Evolutionary conservation across 1,140 invertebrate species (phyloP), one percentile per base, ranked within the genome.

Genomic region (Harlomillsia oculata): DNA sequence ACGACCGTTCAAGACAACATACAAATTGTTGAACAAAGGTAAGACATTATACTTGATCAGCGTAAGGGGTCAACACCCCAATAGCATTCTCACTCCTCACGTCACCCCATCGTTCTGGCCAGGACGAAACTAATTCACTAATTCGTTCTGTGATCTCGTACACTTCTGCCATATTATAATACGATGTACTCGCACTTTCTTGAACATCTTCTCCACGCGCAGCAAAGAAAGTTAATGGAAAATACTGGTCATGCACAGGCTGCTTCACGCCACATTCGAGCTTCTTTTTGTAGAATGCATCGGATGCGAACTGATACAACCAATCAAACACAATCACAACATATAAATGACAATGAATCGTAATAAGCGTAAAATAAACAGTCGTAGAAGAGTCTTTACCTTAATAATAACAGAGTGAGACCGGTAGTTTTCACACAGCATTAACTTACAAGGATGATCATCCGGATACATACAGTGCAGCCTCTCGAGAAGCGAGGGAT

Each of bases 391-490:
- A 25, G 41, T 20, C 49, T 28, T 52, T 66, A 75, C 72, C 67
- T 77, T 74, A 26, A 90, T 83, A 26, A 92, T 90, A 26, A 84
- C 84, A 49, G 82, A 77, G 70, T 91, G 88, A 0, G 87, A 87
- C 34, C 89, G 75, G 67, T 93, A 92, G 67, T 91, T 93, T 70
- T 89, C 85, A 67, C 83, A 84, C 0, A 93, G 72, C 58, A 89
- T 76, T 34, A 91, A 85, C 70, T 86, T 86, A 69, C 84, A 89
- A 0, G 85, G 80, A 68, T 83, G 85, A 34, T 77, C 75, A 1
- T 75, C 71, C 1, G 85, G 83, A 68, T 91, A 91, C 34, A 82
- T 75, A 54, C 85, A 83, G 67, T 89, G 87, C 0, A 92, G 73
- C 18, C 89, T 72, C 68, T 92, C 88, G 28, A 92, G 67, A 3